Percentiles rank a stretch among this genome's conserved stretches.
Conservation (phyloP, 2,797 vertebrate species). For the Echiichthys vipera region DNA sequence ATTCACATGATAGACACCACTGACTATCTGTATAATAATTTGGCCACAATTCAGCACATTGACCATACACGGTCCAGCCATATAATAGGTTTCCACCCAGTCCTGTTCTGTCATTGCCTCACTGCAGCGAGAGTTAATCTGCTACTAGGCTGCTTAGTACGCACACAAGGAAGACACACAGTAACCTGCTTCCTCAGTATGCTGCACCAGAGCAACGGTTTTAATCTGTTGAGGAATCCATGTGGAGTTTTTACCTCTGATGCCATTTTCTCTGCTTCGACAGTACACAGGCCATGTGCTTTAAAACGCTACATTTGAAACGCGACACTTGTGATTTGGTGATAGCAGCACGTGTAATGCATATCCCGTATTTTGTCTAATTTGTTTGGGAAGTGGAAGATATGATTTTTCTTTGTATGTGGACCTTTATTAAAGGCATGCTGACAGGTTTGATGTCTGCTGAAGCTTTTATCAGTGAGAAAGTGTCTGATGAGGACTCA, state of each 20-base stretch:
- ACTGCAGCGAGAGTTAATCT: conserved; percentile 60
- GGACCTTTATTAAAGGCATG: neutral
- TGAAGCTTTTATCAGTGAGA: conserved; percentile 28
- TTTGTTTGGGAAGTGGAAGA: neutral
- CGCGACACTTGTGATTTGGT: neutral
- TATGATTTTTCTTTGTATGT: neutral
- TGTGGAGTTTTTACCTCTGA: conserved; percentile 2
- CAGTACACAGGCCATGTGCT: neutral
- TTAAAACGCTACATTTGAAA: neutral
- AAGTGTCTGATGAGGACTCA: conserved; percentile 38
- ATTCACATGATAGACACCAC: too few species aligned
- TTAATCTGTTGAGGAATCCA: conserved; percentile 19
- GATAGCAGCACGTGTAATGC: neutral
- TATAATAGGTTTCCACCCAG: too few species aligned
- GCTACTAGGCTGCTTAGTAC: conserved; percentile 56
- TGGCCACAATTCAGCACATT: too few species aligned
- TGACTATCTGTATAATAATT: too few species aligned
- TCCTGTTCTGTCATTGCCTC: conserved; percentile 28
- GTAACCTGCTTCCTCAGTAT: conserved; percentile 47
- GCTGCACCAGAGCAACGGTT: conserved; percentile 14
- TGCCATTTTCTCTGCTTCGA: neutral
- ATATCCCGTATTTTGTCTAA: neutral
- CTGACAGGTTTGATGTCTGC: neutral
- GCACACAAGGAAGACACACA: conserved; percentile 40
- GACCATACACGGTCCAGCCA: too few species aligned